Conservation (phyloP, 2,797 vertebrate genomes). For the Petrocephalus sullivani region DNA sequence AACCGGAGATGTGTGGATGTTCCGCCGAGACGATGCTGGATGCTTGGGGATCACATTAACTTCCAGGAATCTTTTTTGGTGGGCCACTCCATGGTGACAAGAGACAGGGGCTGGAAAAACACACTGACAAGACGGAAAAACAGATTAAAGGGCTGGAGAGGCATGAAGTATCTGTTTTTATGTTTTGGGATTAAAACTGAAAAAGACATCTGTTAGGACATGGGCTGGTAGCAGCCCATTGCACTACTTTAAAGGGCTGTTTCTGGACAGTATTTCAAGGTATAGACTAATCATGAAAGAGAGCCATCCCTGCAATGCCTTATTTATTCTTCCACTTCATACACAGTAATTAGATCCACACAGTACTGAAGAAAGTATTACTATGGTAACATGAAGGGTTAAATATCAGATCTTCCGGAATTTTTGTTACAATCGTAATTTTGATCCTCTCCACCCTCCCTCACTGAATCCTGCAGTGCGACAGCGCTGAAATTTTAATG, state of each 20-base stretch:
- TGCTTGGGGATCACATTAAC: not conserved
- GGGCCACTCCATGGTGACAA: not conserved
- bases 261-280: slow-evolving; percentile 32
- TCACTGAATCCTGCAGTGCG: slow-evolving; percentile 25
- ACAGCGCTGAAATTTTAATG: slow-evolving; percentile 31
- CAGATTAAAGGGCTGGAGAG: slow-evolving; percentile 33
- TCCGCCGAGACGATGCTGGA: not conserved
- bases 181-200: slow-evolving; percentile 34
- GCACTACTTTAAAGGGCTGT: slow-evolving; percentile 12
- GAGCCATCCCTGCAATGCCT: slow-evolving; percentile 21
- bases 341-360: not conserved
- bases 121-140: slow-evolving; percentile 20
- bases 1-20: slow-evolving; percentile 7
- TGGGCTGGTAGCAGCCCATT: slow-evolving; percentile 15
- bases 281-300: slow-evolving; percentile 27
- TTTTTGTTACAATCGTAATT: slow-evolving; percentile 18
- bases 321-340: slow-evolving; percentile 17
- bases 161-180: slow-evolving; percentile 29
- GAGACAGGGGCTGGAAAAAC: slow-evolving; percentile 8
- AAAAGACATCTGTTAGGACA: slow-evolving; percentile 36
- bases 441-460: slow-evolving; percentile 9
- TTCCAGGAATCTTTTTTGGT: not conserved
- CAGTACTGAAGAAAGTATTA: not conserved
- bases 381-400: not conserved
- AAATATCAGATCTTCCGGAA: slow-evolving; percentile 20